A percentile compares a stretch with the other conserved stretches of the same genome.
Conservation (phyloP, 2,888 invertebrate genomes). For the Sthenelais limicola region DNA sequence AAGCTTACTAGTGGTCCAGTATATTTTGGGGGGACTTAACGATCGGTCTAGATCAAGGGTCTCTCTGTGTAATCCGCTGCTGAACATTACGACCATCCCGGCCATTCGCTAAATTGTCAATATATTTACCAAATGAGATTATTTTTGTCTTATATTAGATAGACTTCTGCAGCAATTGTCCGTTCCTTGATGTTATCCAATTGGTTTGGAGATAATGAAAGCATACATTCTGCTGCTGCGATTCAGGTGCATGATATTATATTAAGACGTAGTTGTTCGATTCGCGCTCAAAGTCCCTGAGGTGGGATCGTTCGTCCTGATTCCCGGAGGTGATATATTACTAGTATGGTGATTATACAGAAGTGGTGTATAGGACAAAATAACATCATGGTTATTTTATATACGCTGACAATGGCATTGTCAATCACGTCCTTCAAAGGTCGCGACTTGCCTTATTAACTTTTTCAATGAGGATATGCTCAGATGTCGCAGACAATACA, state of each 20-base stretch:
- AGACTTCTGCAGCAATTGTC: conserved; percentile 25
- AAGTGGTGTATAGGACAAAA: too few species aligned
- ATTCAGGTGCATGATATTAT: conserved; percentile 24
- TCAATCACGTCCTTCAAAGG: neutral
- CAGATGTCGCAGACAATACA: conserved; percentile 20
- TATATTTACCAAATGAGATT: conserved; percentile 36
- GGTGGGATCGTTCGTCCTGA: too few species aligned
- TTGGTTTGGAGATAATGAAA: conserved; percentile 2
- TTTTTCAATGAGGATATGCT: conserved; percentile 29
- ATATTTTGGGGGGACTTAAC: too few species aligned
- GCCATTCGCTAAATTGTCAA: neutral
- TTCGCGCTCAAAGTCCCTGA: conserved; percentile 32
- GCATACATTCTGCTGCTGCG: conserved; percentile 4
- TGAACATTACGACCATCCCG: too few species aligned
- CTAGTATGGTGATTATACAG: too few species aligned
- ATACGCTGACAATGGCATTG: too few species aligned
- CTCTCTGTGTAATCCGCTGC: too few species aligned
- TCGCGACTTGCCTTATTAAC: conserved; percentile 33
- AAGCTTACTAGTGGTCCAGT: too few species aligned
- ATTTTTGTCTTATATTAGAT: conserved; percentile 28
- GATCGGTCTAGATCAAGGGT: too few species aligned
- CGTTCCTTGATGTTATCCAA: neutral
- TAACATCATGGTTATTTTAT: too few species aligned
- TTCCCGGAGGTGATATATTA: too few species aligned
- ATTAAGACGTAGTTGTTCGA: neutral